A percentile compares a stretch with the other conserved stretches of the same genome.
Conservation (phyloP, 2,888 invertebrate species). For the Diachrysia chrysitis region DNA sequence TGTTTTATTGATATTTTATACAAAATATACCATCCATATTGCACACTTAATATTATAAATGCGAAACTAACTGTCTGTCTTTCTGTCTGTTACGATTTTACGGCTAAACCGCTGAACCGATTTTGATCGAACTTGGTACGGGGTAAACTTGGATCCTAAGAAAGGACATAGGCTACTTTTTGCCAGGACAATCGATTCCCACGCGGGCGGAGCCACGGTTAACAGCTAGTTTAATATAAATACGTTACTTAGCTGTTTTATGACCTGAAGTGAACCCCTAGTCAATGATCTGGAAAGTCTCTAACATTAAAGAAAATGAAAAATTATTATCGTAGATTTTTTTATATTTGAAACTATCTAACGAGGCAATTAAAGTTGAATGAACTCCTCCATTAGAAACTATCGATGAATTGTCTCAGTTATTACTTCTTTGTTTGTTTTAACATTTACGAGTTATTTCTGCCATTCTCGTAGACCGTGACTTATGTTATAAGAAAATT, state of each 20-base stretch:
- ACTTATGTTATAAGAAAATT: neutral
- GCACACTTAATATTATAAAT: too few relatives aligned
- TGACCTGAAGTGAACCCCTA: constrained; percentile 42
- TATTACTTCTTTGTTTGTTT: constrained; percentile 13
- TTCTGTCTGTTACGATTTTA: too few relatives aligned
- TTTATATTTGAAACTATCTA: constrained; percentile 45
- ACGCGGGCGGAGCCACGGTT: too few relatives aligned
- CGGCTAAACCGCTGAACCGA: too few relatives aligned
- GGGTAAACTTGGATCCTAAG: too few relatives aligned
- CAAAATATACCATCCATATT: constrained; percentile 2
- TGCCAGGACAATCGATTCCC: too few relatives aligned
- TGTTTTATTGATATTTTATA: constrained; percentile 17
- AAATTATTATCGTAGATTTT: constrained; percentile 55
- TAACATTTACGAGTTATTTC: constrained; percentile 3
- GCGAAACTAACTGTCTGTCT: too few relatives aligned
- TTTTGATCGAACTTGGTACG: too few relatives aligned
- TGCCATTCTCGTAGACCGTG: neutral
- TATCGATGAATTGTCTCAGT: constrained; percentile 36
- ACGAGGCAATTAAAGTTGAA: constrained; percentile 59
- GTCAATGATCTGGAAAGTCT: constrained; percentile 43
- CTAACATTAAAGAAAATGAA: constrained; percentile 55
- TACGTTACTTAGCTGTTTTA: constrained; percentile 10
- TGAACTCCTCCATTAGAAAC: constrained; percentile 56
- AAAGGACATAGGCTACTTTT: too few relatives aligned
- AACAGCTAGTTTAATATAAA: too few relatives aligned